Evolutionary conservation across 64 coral and sea anemone genomes (phyloP).

Genomic region (Stichodactyla mertensii): DNA sequence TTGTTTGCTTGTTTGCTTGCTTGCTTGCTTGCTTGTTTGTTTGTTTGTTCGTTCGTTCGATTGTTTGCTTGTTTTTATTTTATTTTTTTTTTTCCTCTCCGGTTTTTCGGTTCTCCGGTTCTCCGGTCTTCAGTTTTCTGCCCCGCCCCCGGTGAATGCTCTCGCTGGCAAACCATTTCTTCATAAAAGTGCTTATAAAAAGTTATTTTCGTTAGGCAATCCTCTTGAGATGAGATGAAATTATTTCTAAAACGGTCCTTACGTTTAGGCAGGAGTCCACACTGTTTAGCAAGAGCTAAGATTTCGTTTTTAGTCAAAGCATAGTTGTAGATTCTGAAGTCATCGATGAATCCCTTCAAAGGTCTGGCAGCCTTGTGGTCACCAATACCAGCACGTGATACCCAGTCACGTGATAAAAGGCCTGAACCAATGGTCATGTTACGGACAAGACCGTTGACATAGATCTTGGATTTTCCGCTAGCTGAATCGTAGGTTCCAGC

Average conservation of each 20-base stretch:
- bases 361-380: slow-evolving; percentile 94
- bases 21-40: too few relatives aligned
- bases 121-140: too few relatives aligned
- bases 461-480: slow-evolving; percentile 91
- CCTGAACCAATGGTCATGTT: slow-evolving; percentile 92
- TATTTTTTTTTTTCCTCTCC: too few relatives aligned
- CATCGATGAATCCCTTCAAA: slow-evolving; percentile 90
- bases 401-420: slow-evolving; percentile 83
- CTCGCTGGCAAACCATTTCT: too few relatives aligned
- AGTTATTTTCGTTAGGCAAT: too few relatives aligned
- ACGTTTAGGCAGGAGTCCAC: slow-evolving; percentile 41
- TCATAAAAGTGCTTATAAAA: too few relatives aligned
- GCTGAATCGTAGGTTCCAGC: slow-evolving; percentile 90
- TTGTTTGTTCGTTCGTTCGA: too few relatives aligned
- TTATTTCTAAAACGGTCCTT: not conserved
- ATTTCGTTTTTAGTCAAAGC: slow-evolving; percentile 74
- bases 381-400: slow-evolving; percentile 86
- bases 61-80: too few relatives aligned
- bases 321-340: slow-evolving; percentile 98
- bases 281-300: slow-evolving; percentile 47
- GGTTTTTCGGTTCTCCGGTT: too few relatives aligned
- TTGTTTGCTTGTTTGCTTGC: too few relatives aligned
- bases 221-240: too few relatives aligned
- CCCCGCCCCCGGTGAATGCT: too few relatives aligned
- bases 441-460: slow-evolving; percentile 80